Conservation (phyloP, 1,140 invertebrate species). For the Leucophenga varia region DNA sequence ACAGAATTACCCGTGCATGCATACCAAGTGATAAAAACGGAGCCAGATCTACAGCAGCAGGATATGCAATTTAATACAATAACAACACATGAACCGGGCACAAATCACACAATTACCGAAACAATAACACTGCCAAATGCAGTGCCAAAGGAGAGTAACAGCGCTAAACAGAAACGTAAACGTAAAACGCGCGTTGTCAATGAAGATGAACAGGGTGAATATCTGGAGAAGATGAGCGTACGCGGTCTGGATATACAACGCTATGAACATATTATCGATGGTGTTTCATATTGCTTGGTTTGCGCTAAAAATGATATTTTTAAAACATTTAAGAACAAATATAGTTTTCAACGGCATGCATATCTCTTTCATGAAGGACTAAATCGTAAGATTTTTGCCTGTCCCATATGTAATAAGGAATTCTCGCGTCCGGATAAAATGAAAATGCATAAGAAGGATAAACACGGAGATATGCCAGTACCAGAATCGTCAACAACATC, state of each 20-base stretch:
- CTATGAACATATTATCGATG: constrained; percentile 84
- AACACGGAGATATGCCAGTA: constrained; percentile 62
- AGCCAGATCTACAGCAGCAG: constrained; percentile 6
- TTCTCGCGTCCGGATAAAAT: constrained; percentile 91
- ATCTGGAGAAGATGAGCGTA: constrained; percentile 87
- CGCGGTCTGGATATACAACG: constrained; percentile 83
- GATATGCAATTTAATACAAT: constrained; percentile 11
- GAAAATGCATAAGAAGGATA: constrained; percentile 91
- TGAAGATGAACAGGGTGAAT: constrained; percentile 80
- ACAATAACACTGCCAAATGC: constrained; percentile 16
- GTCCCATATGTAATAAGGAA: constrained; percentile 85
- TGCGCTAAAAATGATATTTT: constrained; percentile 86
- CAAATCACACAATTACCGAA: constrained; percentile 23
- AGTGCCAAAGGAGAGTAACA: constrained; percentile 25
- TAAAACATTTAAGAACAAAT: constrained; percentile 92
- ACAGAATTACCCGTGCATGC: constrained; percentile 24
- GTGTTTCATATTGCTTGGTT: constrained; percentile 86
- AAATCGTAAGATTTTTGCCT: constrained; percentile 87
- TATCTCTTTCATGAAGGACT: constrained; percentile 90
- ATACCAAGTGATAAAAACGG: constrained; percentile 6
- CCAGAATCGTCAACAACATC: constrained; percentile 16
- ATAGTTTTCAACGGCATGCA: constrained; percentile 90
- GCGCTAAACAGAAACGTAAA: constrained; percentile 62
- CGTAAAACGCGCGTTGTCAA: constrained; percentile 74
- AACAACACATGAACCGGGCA: constrained; percentile 14